Evolutionary conservation across 2,797 vertebrate species (phyloP).

Genomic region (Petrocephalus schoutedeni): DNA sequence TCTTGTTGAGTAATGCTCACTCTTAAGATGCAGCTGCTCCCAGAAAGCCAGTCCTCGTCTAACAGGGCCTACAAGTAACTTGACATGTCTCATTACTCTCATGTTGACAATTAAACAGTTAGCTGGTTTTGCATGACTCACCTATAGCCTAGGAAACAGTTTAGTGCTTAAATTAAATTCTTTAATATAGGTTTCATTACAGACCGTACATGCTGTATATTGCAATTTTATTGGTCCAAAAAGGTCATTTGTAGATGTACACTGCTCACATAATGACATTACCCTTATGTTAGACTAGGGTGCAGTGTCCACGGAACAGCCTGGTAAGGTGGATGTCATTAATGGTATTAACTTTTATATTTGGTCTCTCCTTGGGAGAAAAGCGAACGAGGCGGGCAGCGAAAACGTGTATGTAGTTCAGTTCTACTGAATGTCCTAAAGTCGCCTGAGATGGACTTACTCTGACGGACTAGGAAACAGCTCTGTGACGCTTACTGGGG

Average conservation of each 20-base stretch:
- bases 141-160: background rate
- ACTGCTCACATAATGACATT: background rate
- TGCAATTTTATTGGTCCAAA: background rate
- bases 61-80: background rate
- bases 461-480: background rate
- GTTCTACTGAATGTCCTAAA: background rate
- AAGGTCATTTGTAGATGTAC: background rate
- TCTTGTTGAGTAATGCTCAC: background rate
- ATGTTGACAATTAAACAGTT: background rate
- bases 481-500: background rate
- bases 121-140: background rate
- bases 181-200: background rate
- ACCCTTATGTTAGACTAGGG: background rate
- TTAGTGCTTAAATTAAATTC: background rate
- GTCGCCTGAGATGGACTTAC: background rate
- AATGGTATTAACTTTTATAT: background rate
- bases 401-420: background rate
- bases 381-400: no score
- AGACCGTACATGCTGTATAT: background rate
- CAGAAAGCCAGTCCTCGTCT: background rate
- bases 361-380: background rate
- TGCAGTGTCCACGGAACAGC: background rate
- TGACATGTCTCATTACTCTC: background rate
- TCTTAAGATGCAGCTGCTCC: background rate
- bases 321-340: background rate